These are phyloP conservation scores for Babyrousa celebensis DNA, from an alignment of 2,797 vertebrate genomes.

Conservation along the genomic window DNA sequence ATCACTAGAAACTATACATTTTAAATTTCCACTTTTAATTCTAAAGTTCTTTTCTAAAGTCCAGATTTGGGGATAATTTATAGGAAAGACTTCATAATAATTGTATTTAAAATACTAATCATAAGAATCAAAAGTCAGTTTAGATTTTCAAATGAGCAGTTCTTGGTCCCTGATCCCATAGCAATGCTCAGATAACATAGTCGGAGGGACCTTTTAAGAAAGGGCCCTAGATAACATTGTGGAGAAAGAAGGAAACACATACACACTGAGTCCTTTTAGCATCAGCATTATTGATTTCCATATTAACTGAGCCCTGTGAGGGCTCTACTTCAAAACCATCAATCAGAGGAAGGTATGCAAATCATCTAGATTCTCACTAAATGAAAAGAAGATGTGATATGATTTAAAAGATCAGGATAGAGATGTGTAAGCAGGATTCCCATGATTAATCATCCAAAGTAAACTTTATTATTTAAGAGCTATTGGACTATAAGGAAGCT, in stretches of 20 bases:
- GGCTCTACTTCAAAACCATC: conserved; percentile 75
- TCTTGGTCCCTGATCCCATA: neutral
- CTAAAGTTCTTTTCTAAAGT: neutral
- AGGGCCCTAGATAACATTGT: neutral
- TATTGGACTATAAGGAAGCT: conserved; percentile 80
- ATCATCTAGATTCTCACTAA: conserved; percentile 87
- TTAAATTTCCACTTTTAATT: neutral
- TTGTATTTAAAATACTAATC: neutral
- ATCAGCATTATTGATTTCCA: conserved; percentile 67
- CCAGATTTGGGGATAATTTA: neutral
- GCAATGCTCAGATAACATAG: neutral
- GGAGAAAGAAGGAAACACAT: neutral
- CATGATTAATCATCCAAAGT: conserved; percentile 84
- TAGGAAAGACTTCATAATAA: neutral
- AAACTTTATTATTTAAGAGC: conserved; percentile 85
- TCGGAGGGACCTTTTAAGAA: neutral
- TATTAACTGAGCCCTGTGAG: conserved; percentile 52
- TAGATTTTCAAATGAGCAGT: conserved; percentile 37
- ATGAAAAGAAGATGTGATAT: conserved; percentile 82
- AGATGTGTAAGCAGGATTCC: conserved; percentile 83
- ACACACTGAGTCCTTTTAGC: neutral
- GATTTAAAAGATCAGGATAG: conserved; percentile 84
- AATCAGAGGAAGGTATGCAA: conserved; percentile 86
- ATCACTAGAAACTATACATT: neutral
- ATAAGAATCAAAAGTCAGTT: conserved; percentile 26